Base-by-base conservation (phyloP, 2,888 invertebrate genomes). In the Drosophila borealis region DNA sequence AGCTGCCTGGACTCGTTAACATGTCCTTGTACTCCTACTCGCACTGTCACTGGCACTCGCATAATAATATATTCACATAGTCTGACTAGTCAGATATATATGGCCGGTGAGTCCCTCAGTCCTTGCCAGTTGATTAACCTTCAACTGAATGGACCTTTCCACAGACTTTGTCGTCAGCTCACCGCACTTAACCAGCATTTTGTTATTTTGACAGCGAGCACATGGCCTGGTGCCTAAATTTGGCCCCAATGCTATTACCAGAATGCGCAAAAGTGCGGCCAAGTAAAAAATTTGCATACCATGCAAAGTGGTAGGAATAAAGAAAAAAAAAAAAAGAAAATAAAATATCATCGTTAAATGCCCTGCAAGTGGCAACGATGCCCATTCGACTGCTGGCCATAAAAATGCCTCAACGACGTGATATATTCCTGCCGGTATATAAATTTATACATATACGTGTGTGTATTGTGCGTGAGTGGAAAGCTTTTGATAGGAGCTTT, bases 281-380 rank as follows among this genome's bases (percentile, higher is more conserved):
- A 78, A 78, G 78, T 78, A 80, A 72, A 74, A 87, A 85, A 85
- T 88, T 85, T 85, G 88, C 85, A 85, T 85, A 82, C 54, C 70
- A 76, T 69, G 82, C 78, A 71, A 74, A 81, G 73, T 80, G 70
- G 55, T 71, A 49, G 66, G 53, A 54, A 50, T 11, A 51, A 2
- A 45, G 17, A 41, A 34, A 19, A 55, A 6, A 29, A 46, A 21
- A 29, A 51, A 37, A 51, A 37, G 9, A 9, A 45, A 41, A 42
- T 19, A 34, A 42, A 53, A 41, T 61, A 63, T 64, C 51, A 65
- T 62, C 62, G 51, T 50, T 62, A 57, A 71, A 68, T 57, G 41
- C 62, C 45, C 59, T 81, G 81, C 81, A 83, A 79, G 73, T 66
- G 70, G 50, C 63, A 72, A 51, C 54, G 66, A 62, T 59, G 44